These are phyloP conservation scores for Amblyopsis rosae DNA, from an alignment of 2,113 vertebrate species.

Conservation along the genomic window DNA sequence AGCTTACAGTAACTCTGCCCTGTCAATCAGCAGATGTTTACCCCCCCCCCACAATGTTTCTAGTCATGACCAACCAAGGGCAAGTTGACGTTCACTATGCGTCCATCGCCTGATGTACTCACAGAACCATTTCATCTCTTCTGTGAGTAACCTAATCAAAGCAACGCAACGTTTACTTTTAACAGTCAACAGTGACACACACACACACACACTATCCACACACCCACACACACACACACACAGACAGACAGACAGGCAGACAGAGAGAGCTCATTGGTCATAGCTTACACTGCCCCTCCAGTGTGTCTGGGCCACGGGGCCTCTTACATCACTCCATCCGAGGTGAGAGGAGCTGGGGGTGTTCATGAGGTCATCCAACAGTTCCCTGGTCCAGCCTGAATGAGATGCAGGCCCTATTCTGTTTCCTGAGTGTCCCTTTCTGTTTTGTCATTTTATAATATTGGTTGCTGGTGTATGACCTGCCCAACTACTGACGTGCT, in stretches of 20 bases:
- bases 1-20: too few relatives aligned
- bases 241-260: slow-evolving; percentile 28
- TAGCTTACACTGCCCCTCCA: slow-evolving; percentile 77
- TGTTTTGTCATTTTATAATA: slow-evolving; percentile 3
- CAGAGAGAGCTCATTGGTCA: slow-evolving; percentile 40
- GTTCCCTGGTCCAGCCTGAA: slow-evolving; percentile 54
- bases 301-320: slow-evolving; percentile 67
- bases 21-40: too few relatives aligned
- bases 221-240: slow-evolving; percentile 22
- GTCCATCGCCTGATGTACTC: too few relatives aligned
- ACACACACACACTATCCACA: slow-evolving; percentile 2
- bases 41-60: too few relatives aligned
- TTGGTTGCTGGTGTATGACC: too few relatives aligned
- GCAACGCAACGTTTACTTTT: too few relatives aligned
- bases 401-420: slow-evolving; percentile 66
- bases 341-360: slow-evolving; percentile 49
- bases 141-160: too few relatives aligned
- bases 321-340: slow-evolving; percentile 75
- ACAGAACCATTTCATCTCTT: too few relatives aligned
- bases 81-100: too few relatives aligned
- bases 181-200: neutral
- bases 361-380: slow-evolving; percentile 75
- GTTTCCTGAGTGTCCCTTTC: slow-evolving; percentile 8
- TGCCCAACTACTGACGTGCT: too few relatives aligned
- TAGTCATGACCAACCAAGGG: too few relatives aligned